Evolutionary conservation across 2,797 vertebrate species (phyloP).

Genomic region (Catamblyrhynchus diadema): DNA sequence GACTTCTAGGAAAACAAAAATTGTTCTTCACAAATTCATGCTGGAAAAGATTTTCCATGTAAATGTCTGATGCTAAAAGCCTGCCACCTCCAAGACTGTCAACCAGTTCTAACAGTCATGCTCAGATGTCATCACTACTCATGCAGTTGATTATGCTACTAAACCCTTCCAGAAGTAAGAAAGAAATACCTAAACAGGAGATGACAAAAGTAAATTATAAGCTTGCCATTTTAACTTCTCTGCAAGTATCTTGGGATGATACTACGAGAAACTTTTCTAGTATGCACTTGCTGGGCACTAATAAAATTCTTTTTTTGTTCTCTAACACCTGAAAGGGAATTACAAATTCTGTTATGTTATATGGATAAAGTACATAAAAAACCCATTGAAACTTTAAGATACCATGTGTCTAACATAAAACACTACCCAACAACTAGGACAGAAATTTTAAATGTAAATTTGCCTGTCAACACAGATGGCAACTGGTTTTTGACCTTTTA

Average conservation of each 20-base stretch:
- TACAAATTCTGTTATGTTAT: neutral
- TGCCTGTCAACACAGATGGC: neutral
- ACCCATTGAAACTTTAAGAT: neutral
- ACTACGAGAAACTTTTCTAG: neutral
- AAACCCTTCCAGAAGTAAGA: neutral
- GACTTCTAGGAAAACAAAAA: conserved; percentile 38
- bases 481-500: neutral
- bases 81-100: neutral
- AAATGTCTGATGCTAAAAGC: neutral
- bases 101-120: neutral
- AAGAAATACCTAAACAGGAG: neutral
- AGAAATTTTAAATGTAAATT: neutral
- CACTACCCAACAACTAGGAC: neutral
- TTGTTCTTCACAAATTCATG: neutral
- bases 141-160: neutral
- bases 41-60: neutral
- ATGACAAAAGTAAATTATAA: neutral
- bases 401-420: neutral
- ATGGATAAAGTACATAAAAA: neutral
- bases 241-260: neutral
- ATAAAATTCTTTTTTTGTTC: neutral
- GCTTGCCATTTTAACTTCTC: neutral
- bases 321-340: neutral
- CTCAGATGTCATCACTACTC: neutral
- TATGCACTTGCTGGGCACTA: neutral